Evolutionary conservation across 2,113 vertebrate genomes (phyloP), one percentile per base, ranked within the genome.

Genomic region (Xerus inauris): DNA sequence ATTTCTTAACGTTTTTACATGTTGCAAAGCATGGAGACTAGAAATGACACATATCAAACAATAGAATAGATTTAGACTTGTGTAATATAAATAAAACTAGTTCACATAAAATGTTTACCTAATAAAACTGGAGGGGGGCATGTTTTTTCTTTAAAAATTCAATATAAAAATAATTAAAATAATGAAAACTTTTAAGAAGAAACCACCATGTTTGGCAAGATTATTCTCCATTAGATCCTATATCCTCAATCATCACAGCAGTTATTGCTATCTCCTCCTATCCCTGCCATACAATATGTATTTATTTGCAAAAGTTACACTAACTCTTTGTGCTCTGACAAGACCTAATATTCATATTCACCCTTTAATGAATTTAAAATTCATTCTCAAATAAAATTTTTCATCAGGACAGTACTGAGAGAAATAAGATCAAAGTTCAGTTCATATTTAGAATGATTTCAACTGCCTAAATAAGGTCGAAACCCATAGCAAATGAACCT

Each of bases 1-100:
- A 79, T 10, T 80, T 71, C 45, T 73, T 72, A 72, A 72, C 12
- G 62, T 77, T 87, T 82, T 77, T 54, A 77, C 59, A 94, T 20
- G 40, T 84, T 81, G 26, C 20, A 84, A 94, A 45, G 16, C 30
- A 82, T 19, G 5, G 28, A 88, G 16, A 80, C 40, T 51, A 77
- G 32, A 67, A 89, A 75, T n/a, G 75, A 95, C 93, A 90, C 1
- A 8, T 4, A 72, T 54, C n/a, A 96, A 96, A 91, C 54, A 95
- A 93, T 19, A 65, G 40, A 92, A 82, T 14, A 1, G 10, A 97
- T 57, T 19, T 16, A 17, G 35, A 45, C 80, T 51, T 89, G 42
- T 1, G 13, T 86, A 81, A 85, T 26, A 62, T 42, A 87, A 84
- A 90, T 57, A 88, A 64, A 95, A 79, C 17, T 8, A 51, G 80